Evolutionary conservation across 2,888 invertebrate species (phyloP), one percentile per base, ranked within the genome.

Genomic region (Drosophila imparisetae): DNA sequence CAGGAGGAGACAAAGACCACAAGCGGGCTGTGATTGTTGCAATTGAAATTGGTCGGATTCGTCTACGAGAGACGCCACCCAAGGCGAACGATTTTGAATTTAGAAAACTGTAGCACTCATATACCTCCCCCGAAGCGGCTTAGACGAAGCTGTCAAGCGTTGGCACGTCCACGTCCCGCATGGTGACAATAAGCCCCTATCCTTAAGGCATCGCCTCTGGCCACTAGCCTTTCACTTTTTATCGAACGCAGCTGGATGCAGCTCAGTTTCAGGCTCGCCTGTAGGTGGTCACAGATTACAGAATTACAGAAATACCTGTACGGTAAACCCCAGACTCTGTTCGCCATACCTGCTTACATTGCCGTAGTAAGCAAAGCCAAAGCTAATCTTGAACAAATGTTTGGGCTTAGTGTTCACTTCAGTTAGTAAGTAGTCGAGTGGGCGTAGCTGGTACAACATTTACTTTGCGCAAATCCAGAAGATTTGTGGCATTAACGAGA

Each of bases 141-240:
- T 66, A 81, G 78, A 61, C 67, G 61, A 70, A 75, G 67, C 72
- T 81, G 72, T 81, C 75, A 71, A 60, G 48, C 62, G 49, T 72
- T 81, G 71, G 75, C 80, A 81, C 80, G 81, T 80, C 78, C 81
- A 81, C 81, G 82, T 81, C 75, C 71, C 68, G 64, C 69, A 55
- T 62, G 68, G 60, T 75, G 82, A 81, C 79, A 72, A 78, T 61
- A 81, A 63, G 57, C 70, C 63, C 48, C 58, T 63, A 63, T 27
- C 34, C 45, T 32, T 21, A 13, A 10, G 40, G 18, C 34, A 30
- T 34, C 29, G 8, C 52, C 42, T 30, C 40, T 27, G 53, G 36
- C 66, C 67, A 80, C 68, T 64, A 71, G 66, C 79, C 80, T 79
- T 81, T 79, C 82, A 79, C 82, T 81, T 81, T 80, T 81, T 78